Evolutionary conservation across 2,888 invertebrate genomes (phyloP).

Genomic region (Rhamnusium bicolor): DNA sequence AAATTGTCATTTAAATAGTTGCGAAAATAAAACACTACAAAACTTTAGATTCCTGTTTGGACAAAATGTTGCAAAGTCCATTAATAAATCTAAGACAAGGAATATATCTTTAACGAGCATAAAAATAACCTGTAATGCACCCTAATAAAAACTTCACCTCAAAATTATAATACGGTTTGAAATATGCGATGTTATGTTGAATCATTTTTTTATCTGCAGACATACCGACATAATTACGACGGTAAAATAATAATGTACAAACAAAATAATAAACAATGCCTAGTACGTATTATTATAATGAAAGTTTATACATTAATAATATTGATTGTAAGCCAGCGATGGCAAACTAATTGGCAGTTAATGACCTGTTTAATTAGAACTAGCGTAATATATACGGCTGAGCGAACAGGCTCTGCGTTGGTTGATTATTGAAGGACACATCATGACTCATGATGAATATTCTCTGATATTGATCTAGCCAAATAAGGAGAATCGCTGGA

Average conservation of each 20-base stretch:
- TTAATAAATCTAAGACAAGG: too few species aligned
- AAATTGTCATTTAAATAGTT: too few species aligned
- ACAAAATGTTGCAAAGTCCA: too few species aligned
- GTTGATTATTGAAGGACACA: conserved; percentile 48
- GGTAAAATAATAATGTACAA: not conserved
- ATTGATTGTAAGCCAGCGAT: conserved; percentile 33
- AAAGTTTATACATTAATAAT: conserved; percentile 31
- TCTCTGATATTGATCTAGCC: conserved; percentile 49
- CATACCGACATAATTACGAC: too few species aligned
- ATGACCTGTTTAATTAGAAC: conserved; percentile 51
- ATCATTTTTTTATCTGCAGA: too few species aligned
- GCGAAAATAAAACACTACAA: too few species aligned
- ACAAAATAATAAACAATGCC: not conserved
- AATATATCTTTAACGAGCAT: too few species aligned
- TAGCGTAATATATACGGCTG: conserved; percentile 41
- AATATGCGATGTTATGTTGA: too few species aligned
- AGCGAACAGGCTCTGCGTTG: conserved; percentile 33
- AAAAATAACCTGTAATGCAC: too few species aligned
- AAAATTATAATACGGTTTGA: too few species aligned
- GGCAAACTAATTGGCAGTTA: conserved; percentile 48
- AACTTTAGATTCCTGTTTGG: too few species aligned
- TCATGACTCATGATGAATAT: conserved; percentile 51
- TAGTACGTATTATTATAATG: conserved; percentile 16
- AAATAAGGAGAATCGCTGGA: conserved; percentile 46
- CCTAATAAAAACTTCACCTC: too few species aligned